Percentiles rank a stretch among this genome's conserved stretches.
phyloP scores from a whole-genome alignment of 1,140 invertebrate genomes.

The Papilio machaon region DNA sequence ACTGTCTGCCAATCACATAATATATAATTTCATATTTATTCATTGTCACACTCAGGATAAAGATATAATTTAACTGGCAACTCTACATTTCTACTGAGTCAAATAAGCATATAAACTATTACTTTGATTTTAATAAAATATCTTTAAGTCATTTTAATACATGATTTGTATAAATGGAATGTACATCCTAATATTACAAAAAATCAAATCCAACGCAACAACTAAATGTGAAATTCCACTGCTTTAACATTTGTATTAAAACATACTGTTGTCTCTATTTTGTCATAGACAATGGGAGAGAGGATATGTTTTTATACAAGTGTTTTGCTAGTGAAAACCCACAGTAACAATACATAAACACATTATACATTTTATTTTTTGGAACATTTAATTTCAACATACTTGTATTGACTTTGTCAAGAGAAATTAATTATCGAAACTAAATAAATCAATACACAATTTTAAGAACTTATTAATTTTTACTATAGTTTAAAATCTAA shows the following conservation, averaged over 20 bases:
- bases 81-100: slow-evolving; percentile 42
- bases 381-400: slow-evolving; percentile 19
- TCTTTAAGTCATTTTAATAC: slow-evolving; percentile 30
- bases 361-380: background rate
- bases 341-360: background rate
- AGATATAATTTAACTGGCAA: slow-evolving; percentile 48
- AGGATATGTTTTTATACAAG: background rate
- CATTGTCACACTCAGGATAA: slow-evolving; percentile 42
- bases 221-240: slow-evolving; percentile 22
- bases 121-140: slow-evolving; percentile 15
- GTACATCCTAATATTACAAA: slow-evolving; percentile 40
- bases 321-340: background rate
- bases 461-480: background rate
- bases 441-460: background rate
- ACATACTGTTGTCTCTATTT: background rate
- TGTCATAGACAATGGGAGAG: background rate
- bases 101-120: slow-evolving; percentile 42
- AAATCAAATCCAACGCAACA: slow-evolving; percentile 42
- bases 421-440: background rate
- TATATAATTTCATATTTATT: slow-evolving; percentile 34
- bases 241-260: slow-evolving; percentile 5
- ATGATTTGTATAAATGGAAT: slow-evolving; percentile 54
- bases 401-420: slow-evolving; percentile 10
- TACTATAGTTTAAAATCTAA: background rate
- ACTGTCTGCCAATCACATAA: slow-evolving; percentile 41